Percentiles rank a stretch among this genome's conserved stretches.
phyloP scores from a whole-genome alignment of 2,888 invertebrate species.

The Sylvicola cinctus region DNA sequence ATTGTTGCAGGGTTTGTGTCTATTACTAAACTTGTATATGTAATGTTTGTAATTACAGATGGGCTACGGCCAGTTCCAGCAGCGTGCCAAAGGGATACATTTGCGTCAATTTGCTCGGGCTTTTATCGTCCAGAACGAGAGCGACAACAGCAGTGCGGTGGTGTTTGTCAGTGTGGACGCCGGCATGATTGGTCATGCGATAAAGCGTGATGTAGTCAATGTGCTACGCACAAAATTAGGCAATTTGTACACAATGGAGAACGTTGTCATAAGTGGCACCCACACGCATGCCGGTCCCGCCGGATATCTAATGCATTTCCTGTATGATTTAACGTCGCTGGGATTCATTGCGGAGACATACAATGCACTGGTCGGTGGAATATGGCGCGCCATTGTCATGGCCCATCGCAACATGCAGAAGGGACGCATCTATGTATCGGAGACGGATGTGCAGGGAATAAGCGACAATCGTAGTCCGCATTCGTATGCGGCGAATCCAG shows the following conservation, averaged over 20 bases:
- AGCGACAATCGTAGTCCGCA: slow-evolving; percentile 81
- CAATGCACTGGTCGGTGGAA: slow-evolving; percentile 43
- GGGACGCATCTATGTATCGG: slow-evolving; percentile 46
- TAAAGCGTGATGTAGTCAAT: slow-evolving; percentile 57
- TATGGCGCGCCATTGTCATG: slow-evolving; percentile 52
- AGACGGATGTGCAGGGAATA: slow-evolving; percentile 49
- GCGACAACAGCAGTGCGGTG: slow-evolving; percentile 39
- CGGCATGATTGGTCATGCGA: slow-evolving; percentile 68
- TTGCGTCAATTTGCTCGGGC: slow-evolving; percentile 70
- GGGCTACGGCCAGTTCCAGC: slow-evolving; percentile 79
- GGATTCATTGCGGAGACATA: slow-evolving; percentile 53
- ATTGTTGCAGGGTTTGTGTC: too few species aligned
- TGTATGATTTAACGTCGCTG: slow-evolving; percentile 69
- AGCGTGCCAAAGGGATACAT: slow-evolving; percentile 69
- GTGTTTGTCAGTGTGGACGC: slow-evolving; percentile 73
- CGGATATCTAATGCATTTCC: slow-evolving; percentile 69
- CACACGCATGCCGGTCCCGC: slow-evolving; percentile 82
- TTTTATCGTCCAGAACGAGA: slow-evolving; percentile 44
- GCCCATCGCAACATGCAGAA: slow-evolving; percentile 53
- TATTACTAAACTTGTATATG: too few species aligned
- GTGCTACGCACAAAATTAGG: slow-evolving; percentile 44
- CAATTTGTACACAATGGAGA: slow-evolving; percentile 47
- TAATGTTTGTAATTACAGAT: slow-evolving; percentile 39
- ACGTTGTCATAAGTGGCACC: slow-evolving; percentile 75
- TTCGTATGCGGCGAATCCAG: slow-evolving; percentile 67